Conservation (phyloP, 2,113 vertebrate species). For the Coregonus clupeaformis region DNA sequence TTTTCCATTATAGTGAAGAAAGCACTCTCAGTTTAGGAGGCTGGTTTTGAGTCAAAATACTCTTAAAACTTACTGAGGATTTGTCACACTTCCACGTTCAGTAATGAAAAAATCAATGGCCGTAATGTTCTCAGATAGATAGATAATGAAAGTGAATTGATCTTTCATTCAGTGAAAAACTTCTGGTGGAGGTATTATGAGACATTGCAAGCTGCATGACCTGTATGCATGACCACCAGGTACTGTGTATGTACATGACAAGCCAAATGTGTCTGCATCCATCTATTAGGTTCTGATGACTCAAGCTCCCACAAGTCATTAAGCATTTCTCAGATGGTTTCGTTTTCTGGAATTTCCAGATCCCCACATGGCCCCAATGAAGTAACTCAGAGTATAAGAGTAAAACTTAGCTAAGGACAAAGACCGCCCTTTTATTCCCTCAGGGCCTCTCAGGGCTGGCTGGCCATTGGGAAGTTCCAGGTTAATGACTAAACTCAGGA, state of each 20-base stretch:
- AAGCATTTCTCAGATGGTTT: constrained; percentile 16
- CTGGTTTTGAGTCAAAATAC: background rate
- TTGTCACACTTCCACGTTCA: background rate
- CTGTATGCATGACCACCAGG: no score
- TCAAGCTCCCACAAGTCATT: constrained; percentile 47
- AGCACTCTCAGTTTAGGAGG: constrained; percentile 1
- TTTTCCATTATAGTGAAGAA: constrained; percentile 26
- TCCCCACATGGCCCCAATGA: constrained; percentile 27
- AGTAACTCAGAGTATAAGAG: constrained; percentile 30
- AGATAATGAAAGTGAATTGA: constrained; percentile 8
- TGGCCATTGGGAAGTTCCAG: constrained; percentile 74
- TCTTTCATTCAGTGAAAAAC: background rate
- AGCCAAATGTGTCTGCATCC: background rate
- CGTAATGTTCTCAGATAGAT: background rate
- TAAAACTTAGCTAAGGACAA: constrained; percentile 24
- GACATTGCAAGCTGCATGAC: background rate
- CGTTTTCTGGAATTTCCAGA: constrained; percentile 69
- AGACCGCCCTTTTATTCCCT: background rate
- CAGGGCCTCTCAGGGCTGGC: constrained; percentile 35
- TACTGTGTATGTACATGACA: background rate
- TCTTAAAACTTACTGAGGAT: background rate
- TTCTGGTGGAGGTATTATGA: background rate
- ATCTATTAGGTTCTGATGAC: constrained; percentile 33
- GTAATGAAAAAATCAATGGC: background rate
- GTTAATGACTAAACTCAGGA: constrained; percentile 71